These are phyloP conservation scores for Lacanobia wlatinum DNA, from an alignment of 2,888 invertebrate genomes.

Conservation along the genomic window DNA sequence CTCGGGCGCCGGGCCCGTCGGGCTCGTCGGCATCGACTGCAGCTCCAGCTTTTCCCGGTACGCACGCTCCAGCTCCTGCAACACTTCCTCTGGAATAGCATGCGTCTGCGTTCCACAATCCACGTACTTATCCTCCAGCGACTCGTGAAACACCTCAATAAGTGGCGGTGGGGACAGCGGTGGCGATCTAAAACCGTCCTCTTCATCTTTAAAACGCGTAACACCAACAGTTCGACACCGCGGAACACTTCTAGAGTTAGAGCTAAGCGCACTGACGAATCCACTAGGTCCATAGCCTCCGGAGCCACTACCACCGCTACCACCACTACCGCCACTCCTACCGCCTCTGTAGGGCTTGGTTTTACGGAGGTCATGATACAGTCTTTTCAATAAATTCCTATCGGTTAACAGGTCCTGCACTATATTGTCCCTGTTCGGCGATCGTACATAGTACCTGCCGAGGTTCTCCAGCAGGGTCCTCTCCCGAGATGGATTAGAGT, in stretches of 20 bases:
- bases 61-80: constrained; percentile 87
- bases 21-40: constrained; percentile 83
- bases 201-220: constrained; percentile 76
- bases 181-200: constrained; percentile 80
- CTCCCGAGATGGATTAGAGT: constrained; percentile 78
- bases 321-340: constrained; percentile 80
- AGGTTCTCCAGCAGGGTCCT: constrained; percentile 92
- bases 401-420: constrained; percentile 94
- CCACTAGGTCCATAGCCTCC: constrained; percentile 77
- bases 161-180: constrained; percentile 92
- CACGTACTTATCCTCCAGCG: constrained; percentile 88
- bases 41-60: constrained; percentile 86
- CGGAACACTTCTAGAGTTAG: constrained; percentile 73
- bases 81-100: constrained; percentile 90
- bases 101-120: constrained; percentile 92
- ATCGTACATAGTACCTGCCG: constrained; percentile 92
- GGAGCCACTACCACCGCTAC: constrained; percentile 86
- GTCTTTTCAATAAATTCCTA: constrained; percentile 93
- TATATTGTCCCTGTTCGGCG: constrained; percentile 92
- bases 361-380: constrained; percentile 93
- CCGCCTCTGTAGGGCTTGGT: constrained; percentile 90
- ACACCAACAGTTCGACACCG: constrained; percentile 75
- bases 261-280: constrained; percentile 84
- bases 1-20: constrained; percentile 83
- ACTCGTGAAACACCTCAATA: constrained; percentile 92